A percentile compares a stretch with the other conserved stretches of the same genome.
phyloP scores from a whole-genome alignment of 2,797 vertebrate species.

The Peromyscus eremicus region DNA sequence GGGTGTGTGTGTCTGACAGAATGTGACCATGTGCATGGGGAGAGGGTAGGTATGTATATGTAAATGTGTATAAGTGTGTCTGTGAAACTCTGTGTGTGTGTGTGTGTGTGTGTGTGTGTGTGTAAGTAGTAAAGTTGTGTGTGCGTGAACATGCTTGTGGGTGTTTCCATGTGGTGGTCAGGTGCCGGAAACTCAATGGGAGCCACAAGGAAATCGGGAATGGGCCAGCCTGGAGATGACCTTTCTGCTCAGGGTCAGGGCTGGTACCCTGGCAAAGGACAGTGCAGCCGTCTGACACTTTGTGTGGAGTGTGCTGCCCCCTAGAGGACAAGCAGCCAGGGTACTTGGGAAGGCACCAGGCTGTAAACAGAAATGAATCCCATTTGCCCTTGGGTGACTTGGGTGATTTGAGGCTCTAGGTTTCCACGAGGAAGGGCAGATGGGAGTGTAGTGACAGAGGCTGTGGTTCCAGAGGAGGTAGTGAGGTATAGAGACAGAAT shows the following conservation, averaged over 20 bases:
- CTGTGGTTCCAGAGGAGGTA: no score
- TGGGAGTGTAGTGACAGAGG: background rate
- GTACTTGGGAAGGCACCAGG: background rate
- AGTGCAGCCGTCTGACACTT: background rate
- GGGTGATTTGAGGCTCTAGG: background rate
- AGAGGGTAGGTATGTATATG: background rate
- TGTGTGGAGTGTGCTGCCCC: slow-evolving; percentile 51
- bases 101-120: no score
- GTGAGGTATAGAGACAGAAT: background rate
- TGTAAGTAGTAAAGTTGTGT: background rate
- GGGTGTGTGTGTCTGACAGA: background rate
- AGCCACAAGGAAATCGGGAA: background rate
- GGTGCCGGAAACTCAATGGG: background rate
- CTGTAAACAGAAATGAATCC: background rate
- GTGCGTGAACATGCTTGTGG: no score
- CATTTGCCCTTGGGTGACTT: background rate
- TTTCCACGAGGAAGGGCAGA: background rate
- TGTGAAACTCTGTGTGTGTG: no score
- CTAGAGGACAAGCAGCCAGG: background rate
- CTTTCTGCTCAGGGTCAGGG: background rate
- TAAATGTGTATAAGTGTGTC: background rate
- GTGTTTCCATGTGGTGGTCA: background rate
- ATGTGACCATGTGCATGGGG: background rate
- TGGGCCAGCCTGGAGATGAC: background rate
- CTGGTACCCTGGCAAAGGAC: background rate